Conservation (phyloP, 2,888 invertebrate species). For the Ornithoptera priamus region DNA sequence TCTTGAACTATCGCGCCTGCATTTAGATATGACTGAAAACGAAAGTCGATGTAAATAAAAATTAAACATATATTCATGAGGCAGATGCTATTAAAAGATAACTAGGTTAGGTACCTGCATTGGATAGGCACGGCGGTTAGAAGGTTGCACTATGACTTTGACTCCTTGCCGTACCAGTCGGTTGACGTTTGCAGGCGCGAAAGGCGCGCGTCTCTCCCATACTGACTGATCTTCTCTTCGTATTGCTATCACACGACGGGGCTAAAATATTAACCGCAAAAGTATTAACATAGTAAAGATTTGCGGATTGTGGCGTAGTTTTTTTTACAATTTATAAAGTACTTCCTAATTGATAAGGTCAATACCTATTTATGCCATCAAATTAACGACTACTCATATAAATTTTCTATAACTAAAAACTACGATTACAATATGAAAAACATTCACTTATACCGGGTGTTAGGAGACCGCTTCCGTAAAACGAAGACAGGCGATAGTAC, state of each 20-base stretch:
- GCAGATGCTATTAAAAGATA: not conserved
- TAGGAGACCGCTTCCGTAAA: no score
- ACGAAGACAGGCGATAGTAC: no score
- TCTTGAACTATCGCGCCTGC: slow-evolving; percentile 97
- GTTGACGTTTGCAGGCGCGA: slow-evolving; percentile 94
- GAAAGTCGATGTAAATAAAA: not conserved
- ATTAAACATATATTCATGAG: not conserved
- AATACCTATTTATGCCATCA: not conserved
- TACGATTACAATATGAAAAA: not conserved
- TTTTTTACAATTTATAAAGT: not conserved
- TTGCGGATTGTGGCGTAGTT: not conserved
- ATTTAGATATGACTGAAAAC: slow-evolving; percentile 89
- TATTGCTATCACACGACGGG: slow-evolving; percentile 89
- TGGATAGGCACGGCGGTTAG: slow-evolving; percentile 97
- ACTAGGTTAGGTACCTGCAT: slow-evolving; percentile 85
- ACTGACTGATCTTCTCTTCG: slow-evolving; percentile 96
- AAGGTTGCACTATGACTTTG: slow-evolving; percentile 98
- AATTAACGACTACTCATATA: not conserved
- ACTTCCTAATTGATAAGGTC: not conserved
- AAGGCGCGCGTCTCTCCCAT: slow-evolving; percentile 97
- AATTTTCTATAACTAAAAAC: not conserved
- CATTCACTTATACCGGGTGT: no score
- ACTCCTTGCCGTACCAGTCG: slow-evolving; percentile 92
- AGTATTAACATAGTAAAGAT: not conserved
- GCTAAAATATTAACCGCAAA: slow-evolving; percentile 50